phyloP scores from a whole-genome alignment of 2,113 vertebrate species.

The Larimichthys polyactis region DNA sequence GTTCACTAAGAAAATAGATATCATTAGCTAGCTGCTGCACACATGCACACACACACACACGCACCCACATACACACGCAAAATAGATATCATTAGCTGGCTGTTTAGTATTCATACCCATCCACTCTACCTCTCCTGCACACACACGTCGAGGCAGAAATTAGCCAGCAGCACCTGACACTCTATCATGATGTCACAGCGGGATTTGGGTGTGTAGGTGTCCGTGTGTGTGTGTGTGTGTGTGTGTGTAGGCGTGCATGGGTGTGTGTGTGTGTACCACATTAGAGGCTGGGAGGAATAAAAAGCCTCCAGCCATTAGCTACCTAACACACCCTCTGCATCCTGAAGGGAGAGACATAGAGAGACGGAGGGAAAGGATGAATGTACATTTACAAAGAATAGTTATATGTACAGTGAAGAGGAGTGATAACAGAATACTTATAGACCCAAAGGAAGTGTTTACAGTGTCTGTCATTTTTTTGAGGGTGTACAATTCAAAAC shows the following conservation, averaged over 20 bases:
- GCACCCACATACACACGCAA: constrained; percentile 20
- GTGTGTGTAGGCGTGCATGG: constrained; percentile 28
- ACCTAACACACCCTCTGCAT: constrained; percentile 73
- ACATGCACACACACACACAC: constrained; percentile 24
- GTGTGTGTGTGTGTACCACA: constrained; percentile 75
- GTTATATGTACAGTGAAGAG: background rate
- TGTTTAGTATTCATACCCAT: constrained; percentile 85
- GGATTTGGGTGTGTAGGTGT: constrained; percentile 63
- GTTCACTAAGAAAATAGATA: constrained; percentile 73
- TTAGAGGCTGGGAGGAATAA: constrained; percentile 79
- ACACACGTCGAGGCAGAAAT: constrained; percentile 72
- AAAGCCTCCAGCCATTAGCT: constrained; percentile 85
- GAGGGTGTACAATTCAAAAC: background rate
- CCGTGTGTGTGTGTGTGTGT: constrained; percentile 47
- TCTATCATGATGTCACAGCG: constrained; percentile 85
- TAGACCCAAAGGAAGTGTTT: background rate
- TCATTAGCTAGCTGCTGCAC: constrained; percentile 60
- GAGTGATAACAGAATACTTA: background rate
- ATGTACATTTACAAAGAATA: constrained; percentile 4
- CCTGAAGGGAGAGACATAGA: constrained; percentile 57
- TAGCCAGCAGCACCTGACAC: constrained; percentile 86
- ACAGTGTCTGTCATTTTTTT: background rate
- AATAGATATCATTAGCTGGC: constrained; percentile 82
- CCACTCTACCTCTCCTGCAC: constrained; percentile 69
- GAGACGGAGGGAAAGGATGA: constrained; percentile 31